Conservation (phyloP, 2,797 vertebrate species). For the Linurgus olivaceus region DNA sequence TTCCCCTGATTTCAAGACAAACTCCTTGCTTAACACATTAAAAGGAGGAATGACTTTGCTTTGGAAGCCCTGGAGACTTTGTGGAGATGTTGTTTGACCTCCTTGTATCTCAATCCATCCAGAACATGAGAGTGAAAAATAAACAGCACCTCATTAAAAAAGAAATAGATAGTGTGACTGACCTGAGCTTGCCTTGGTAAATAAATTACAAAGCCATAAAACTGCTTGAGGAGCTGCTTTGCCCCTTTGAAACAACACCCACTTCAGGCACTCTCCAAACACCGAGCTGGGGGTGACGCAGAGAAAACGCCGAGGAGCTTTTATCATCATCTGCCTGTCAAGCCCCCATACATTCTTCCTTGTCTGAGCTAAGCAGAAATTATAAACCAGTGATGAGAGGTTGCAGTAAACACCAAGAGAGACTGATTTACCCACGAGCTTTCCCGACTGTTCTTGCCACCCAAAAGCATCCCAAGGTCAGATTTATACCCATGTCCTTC, state of each 20-base stretch:
- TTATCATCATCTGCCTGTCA: background rate
- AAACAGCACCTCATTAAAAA: slow-evolving; percentile 56
- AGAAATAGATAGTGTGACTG: slow-evolving; percentile 49
- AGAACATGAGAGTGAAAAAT: slow-evolving; percentile 47
- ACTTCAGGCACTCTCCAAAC: background rate
- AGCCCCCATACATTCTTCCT: background rate
- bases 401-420: background rate
- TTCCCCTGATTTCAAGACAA: background rate
- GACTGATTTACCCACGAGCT: background rate
- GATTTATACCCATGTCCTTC: background rate
- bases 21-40: background rate
- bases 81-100: slow-evolving; percentile 28
- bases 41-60: background rate
- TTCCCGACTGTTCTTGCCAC: background rate
- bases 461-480: background rate
- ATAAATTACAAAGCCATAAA: slow-evolving; percentile 61
- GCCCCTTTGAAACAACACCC: slow-evolving; percentile 22
- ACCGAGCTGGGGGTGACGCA: background rate
- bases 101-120: slow-evolving; percentile 28
- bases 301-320: background rate
- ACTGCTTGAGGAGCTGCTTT: slow-evolving; percentile 23
- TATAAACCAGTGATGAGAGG: background rate
- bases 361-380: slow-evolving; percentile 21
- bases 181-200: slow-evolving; percentile 50
- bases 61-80: background rate